Evolutionary conservation across 1,140 invertebrate genomes (phyloP).

Genomic region (Zaprionus tsacasi): DNA sequence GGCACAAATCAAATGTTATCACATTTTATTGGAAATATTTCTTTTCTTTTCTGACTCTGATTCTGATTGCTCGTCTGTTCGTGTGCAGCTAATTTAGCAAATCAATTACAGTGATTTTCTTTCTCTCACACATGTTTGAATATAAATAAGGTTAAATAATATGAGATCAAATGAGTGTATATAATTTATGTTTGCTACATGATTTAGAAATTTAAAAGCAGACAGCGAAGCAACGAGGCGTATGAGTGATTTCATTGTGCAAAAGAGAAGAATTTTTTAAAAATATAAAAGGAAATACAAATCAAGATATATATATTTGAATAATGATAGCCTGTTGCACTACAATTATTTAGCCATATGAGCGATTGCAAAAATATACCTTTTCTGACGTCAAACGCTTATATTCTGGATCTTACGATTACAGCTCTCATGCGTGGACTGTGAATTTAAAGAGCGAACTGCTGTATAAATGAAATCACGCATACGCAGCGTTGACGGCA

Average conservation of each 20-base stretch:
- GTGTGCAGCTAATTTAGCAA: constrained; percentile 60
- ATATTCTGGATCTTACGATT: no score
- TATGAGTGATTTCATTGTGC: constrained; percentile 9
- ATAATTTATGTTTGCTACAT: neutral
- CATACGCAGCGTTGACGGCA: constrained; percentile 24
- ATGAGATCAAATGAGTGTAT: constrained; percentile 11
- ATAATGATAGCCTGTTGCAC: no score
- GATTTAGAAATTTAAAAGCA: no score
- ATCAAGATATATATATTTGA: no score
- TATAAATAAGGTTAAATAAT: constrained; percentile 42
- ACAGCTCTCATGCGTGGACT: neutral
- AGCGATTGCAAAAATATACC: no score
- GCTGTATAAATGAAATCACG: constrained; percentile 55
- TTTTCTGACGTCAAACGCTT: no score
- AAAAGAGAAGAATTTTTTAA: neutral
- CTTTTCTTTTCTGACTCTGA: neutral
- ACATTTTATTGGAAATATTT: constrained; percentile 39
- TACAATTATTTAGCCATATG: no score
- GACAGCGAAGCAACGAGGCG: constrained; percentile 1
- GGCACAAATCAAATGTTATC: constrained; percentile 68
- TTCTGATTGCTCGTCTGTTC: constrained; percentile 41
- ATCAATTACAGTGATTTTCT: constrained; percentile 58
- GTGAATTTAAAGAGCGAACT: constrained; percentile 34
- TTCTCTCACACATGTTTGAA: constrained; percentile 32
- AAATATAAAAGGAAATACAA: neutral